Evolutionary conservation across 2,888 invertebrate species (phyloP).

Genomic region (Chloroclysta siterata): DNA sequence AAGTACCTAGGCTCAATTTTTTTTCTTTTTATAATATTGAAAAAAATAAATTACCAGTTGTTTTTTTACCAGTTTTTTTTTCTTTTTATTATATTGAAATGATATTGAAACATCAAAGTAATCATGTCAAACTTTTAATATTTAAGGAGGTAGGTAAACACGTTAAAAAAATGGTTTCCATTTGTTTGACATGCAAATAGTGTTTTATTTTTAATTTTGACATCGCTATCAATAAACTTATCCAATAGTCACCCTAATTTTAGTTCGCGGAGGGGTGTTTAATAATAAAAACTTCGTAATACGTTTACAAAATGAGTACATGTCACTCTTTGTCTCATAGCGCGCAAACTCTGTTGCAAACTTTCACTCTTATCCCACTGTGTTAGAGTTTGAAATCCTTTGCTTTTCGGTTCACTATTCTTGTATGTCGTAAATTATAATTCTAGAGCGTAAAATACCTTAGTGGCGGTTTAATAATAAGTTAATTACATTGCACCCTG

Average conservation of each 20-base stretch:
- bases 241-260: constrained; percentile 39
- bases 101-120: background rate
- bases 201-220: constrained; percentile 1
- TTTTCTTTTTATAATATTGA: too few relatives aligned
- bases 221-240: constrained; percentile 16
- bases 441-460: constrained; percentile 64
- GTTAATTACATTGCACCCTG: constrained; percentile 60
- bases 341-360: constrained; percentile 10
- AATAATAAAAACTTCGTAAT: constrained; percentile 67
- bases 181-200: too few relatives aligned
- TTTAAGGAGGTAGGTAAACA: too few relatives aligned
- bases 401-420: constrained; percentile 55
- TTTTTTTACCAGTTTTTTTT: too few relatives aligned
- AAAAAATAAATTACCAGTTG: too few relatives aligned
- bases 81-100: too few relatives aligned
- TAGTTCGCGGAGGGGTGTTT: constrained; percentile 51
- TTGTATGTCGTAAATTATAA: constrained; percentile 66
- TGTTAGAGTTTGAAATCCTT: constrained; percentile 18
- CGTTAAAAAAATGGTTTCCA: too few relatives aligned
- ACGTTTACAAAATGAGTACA: constrained; percentile 71
- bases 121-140: too few relatives aligned
- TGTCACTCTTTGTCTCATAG: constrained; percentile 58
- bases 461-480: constrained; percentile 60
- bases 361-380: constrained; percentile 10
- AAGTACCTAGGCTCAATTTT: too few relatives aligned